A percentile compares a stretch with the other conserved stretches of the same genome.
These are phyloP conservation scores for Suricata suricatta DNA, from an alignment of 2,113 vertebrate genomes.

Conservation along the genomic window DNA sequence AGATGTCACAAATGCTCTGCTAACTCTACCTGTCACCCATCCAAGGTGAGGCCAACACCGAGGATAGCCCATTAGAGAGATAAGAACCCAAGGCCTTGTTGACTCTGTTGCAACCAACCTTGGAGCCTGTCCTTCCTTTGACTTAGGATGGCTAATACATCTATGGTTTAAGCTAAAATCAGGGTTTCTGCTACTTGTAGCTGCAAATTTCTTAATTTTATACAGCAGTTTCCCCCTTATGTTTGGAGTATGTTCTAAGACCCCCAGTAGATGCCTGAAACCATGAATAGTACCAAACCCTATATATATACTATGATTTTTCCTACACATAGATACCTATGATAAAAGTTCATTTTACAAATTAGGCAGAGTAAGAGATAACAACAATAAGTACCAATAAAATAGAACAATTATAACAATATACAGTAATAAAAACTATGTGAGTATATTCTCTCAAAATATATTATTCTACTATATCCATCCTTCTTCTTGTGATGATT, in stretches of 20 bases:
- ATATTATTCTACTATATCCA: not conserved
- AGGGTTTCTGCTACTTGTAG: not conserved
- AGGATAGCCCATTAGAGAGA: not conserved
- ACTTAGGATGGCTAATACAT: not conserved
- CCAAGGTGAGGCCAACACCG: not conserved
- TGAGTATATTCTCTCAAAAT: not conserved
- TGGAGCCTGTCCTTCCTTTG: not conserved
- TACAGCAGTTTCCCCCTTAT: not conserved
- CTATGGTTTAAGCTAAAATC: not conserved
- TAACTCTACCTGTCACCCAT: not conserved
- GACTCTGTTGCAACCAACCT: not conserved
- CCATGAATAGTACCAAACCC: not conserved
- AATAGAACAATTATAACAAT: not conserved
- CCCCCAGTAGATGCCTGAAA: not conserved
- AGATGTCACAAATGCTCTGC: not conserved
- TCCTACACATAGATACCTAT: not conserved
- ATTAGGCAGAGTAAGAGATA: not conserved
- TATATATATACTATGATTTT: not conserved
- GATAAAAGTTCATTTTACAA: not conserved
- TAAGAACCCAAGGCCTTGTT: not conserved
- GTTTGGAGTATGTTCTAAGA: not conserved
- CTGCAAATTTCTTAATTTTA: not conserved
- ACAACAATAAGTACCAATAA: not conserved
- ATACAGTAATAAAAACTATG: not conserved
- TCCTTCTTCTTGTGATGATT: not conserved